These are phyloP conservation scores for Paralichthys olivaceus DNA, from an alignment of 2,113 vertebrate species.

Conservation along the genomic window DNA sequence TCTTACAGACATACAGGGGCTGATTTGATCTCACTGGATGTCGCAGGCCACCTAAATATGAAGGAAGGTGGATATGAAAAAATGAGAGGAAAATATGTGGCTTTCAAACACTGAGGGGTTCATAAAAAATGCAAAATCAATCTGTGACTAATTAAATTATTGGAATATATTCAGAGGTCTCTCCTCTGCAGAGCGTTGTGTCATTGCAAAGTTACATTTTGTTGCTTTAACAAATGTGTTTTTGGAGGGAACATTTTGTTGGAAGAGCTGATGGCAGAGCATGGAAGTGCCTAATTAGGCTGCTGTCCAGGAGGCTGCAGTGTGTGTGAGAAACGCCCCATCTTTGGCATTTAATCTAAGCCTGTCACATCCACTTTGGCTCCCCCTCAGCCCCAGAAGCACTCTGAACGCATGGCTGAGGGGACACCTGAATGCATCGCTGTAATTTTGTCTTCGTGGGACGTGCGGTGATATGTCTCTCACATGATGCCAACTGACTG, in stretches of 20 bases:
- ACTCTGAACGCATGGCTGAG: slow-evolving; percentile 66
- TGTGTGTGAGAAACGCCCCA: slow-evolving; percentile 77
- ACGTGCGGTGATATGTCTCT: slow-evolving; percentile 57
- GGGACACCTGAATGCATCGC: slow-evolving; percentile 76
- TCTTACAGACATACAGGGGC: slow-evolving; percentile 41
- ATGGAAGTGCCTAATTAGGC: slow-evolving; percentile 82
- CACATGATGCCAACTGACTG: slow-evolving; percentile 58
- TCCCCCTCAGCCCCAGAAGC: slow-evolving; percentile 67
- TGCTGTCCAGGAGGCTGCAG: slow-evolving; percentile 79
- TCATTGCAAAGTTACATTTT: slow-evolving; percentile 44
- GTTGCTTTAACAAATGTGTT: slow-evolving; percentile 69
- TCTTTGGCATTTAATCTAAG: slow-evolving; percentile 82
- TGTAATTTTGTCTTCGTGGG: slow-evolving; percentile 72
- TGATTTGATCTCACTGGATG: slow-evolving; percentile 48
- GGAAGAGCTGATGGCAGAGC: slow-evolving; percentile 72
- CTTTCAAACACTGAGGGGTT: background rate
- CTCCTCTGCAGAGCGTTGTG: slow-evolving; percentile 20
- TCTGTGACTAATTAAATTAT: slow-evolving; percentile 31
- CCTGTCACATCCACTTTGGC: slow-evolving; percentile 81
- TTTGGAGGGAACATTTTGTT: slow-evolving; percentile 63
- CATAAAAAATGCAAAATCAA: slow-evolving; percentile 27
- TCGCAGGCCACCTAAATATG: background rate
- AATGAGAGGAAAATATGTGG: background rate
- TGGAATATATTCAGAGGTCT: slow-evolving; percentile 30
- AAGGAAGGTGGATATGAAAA: background rate